These are phyloP conservation scores for Cheilosia impressa DNA, from an alignment of 2,888 invertebrate genomes.

Conservation along the genomic window DNA sequence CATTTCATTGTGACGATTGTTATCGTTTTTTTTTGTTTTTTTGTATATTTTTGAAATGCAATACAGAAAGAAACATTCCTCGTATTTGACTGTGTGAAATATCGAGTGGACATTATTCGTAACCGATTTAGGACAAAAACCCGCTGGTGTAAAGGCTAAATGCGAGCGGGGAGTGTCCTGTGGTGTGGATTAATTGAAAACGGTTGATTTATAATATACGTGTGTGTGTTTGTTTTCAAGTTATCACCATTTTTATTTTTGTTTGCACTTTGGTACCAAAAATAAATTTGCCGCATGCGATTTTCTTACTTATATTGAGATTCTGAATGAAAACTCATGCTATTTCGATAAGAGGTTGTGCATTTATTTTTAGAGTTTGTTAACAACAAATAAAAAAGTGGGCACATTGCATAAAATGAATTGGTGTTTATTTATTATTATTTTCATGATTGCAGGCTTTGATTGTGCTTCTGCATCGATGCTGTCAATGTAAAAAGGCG, in stretches of 20 bases:
- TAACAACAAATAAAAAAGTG: slow-evolving; percentile 37
- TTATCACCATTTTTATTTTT: slow-evolving; percentile 53
- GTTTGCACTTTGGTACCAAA: slow-evolving; percentile 63
- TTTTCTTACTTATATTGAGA: slow-evolving; percentile 54
- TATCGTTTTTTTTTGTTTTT: neutral
- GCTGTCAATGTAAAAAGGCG: neutral
- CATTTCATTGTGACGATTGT: slow-evolving; percentile 26
- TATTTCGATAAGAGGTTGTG: slow-evolving; percentile 54
- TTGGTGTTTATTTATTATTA: neutral
- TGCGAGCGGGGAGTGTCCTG: slow-evolving; percentile 5
- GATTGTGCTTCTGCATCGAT: neutral
- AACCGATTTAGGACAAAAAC: slow-evolving; percentile 36
- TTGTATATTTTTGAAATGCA: slow-evolving; percentile 8
- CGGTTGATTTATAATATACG: neutral
- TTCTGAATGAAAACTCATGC: slow-evolving; percentile 64
- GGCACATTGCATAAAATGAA: slow-evolving; percentile 38
- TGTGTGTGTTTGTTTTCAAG: neutral
- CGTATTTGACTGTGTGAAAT: slow-evolving; percentile 14
- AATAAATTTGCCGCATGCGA: slow-evolving; percentile 60
- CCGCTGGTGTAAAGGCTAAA: slow-evolving; percentile 14
- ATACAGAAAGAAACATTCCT: neutral
- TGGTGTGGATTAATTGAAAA: slow-evolving; percentile 48
- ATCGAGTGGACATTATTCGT: neutral
- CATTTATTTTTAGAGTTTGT: slow-evolving; percentile 58
- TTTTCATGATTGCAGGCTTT: slow-evolving; percentile 1